A percentile compares a stretch with the other conserved stretches of the same genome.
phyloP scores from a whole-genome alignment of 2,797 vertebrate species.

The Alosa sapidissima region DNA sequence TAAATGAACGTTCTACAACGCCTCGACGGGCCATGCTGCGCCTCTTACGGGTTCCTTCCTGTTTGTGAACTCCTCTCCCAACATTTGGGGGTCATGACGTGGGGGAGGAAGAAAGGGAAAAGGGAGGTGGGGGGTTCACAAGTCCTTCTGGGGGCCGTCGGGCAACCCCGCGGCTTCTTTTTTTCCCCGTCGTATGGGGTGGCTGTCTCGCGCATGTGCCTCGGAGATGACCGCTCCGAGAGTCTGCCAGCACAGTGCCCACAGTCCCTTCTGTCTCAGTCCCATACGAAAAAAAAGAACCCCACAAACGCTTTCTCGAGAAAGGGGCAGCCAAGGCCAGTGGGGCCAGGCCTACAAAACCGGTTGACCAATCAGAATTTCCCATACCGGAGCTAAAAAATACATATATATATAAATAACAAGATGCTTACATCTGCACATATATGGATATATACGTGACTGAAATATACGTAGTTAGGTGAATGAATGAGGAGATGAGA shows the following conservation, averaged over 20 bases:
- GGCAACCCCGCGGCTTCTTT: neutral
- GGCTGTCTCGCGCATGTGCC: conserved; percentile 40
- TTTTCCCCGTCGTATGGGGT: neutral
- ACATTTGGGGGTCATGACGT: neutral
- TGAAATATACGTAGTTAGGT: conserved; percentile 53
- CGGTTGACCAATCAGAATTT: conserved; percentile 55
- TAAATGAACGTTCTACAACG: conserved; percentile 69
- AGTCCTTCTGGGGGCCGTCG: conserved; percentile 45
- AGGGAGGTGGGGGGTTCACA: conserved; percentile 39
- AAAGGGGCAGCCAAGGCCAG: conserved; percentile 39
- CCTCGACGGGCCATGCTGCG: conserved; percentile 53
- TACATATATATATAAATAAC: conserved; percentile 72
- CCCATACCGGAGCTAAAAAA: conserved; percentile 62
- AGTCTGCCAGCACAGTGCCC: neutral
- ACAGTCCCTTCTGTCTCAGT: conserved; percentile 61
- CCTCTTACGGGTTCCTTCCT: conserved; percentile 32
- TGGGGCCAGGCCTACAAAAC: neutral
- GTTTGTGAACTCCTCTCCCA: conserved; percentile 45
- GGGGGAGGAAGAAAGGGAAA: no score
- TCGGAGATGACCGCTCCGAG: neutral
- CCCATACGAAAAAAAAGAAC: conserved; percentile 60
- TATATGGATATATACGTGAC: conserved; percentile 43
- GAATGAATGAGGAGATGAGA: neutral
- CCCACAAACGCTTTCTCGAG: conserved; percentile 61
- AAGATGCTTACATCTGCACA: conserved; percentile 69